Evolutionary conservation across 2,888 invertebrate species (phyloP).

Genomic region (Athalia cordata): DNA sequence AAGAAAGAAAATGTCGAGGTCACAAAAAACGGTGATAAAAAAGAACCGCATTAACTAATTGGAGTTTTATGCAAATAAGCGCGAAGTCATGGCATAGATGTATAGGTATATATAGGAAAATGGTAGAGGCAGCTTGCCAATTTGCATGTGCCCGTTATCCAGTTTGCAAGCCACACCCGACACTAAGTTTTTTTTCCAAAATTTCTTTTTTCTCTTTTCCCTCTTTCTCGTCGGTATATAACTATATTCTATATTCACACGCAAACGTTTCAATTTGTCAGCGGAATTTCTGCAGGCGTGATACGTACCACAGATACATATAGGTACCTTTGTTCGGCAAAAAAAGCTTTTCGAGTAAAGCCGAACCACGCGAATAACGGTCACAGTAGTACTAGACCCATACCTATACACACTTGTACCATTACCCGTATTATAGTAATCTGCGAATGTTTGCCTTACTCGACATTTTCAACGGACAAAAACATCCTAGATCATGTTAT

Average conservation of each 20-base stretch:
- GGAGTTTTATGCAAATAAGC: constrained; percentile 56
- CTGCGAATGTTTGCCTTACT: too few species aligned
- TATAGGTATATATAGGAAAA: constrained; percentile 2
- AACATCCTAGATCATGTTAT: not conserved
- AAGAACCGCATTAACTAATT: constrained; percentile 57
- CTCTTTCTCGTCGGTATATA: constrained; percentile 22
- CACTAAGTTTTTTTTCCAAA: constrained; percentile 1
- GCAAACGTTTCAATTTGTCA: constrained; percentile 46
- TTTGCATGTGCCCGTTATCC: constrained; percentile 48
- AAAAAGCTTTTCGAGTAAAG: not conserved
- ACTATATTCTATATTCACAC: not conserved
- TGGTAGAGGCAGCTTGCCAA: constrained; percentile 54
- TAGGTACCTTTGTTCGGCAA: not conserved
- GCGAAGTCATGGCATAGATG: constrained; percentile 21
- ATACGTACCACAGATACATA: not conserved
- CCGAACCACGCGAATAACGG: too few species aligned
- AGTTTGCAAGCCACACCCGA: constrained; percentile 23
- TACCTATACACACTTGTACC: too few species aligned
- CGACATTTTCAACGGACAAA: not conserved
- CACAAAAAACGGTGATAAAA: constrained; percentile 11
- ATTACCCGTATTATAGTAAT: too few species aligned
- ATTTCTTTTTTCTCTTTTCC: not conserved
- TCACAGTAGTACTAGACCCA: too few species aligned
- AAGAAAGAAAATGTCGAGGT: not conserved
- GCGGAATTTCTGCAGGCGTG: constrained; percentile 28